A percentile compares a stretch with the other conserved stretches of the same genome.
Conservation (phyloP, 23 tunicate species). For the Corella eumyota region DNA sequence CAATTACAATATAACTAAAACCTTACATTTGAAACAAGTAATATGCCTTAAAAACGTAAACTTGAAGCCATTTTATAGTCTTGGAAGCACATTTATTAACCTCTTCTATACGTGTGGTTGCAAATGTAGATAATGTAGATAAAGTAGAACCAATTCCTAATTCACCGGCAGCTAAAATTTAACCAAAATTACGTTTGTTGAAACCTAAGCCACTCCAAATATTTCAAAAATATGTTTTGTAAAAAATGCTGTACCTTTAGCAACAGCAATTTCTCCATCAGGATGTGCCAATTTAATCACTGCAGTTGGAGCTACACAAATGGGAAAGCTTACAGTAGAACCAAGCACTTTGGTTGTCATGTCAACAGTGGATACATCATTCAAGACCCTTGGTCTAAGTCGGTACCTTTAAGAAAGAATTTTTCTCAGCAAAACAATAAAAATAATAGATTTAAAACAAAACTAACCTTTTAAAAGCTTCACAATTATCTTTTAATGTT, state of each 20-base stretch:
- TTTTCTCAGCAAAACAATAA: too few species aligned
- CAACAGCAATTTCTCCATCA: conserved; percentile 58
- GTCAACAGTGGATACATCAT: conserved; percentile 47
- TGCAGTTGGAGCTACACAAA: conserved; percentile 65
- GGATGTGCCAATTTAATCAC: conserved; percentile 60
- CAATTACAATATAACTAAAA: not conserved
- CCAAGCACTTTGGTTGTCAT: conserved; percentile 38
- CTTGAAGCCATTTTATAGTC: conserved; percentile 44
- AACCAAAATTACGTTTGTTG: too few species aligned
- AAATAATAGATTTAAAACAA: too few species aligned
- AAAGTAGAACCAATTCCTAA: conserved; percentile 35
- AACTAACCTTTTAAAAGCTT: too few species aligned
- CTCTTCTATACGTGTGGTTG: conserved; percentile 63
- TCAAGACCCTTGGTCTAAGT: conserved; percentile 41
- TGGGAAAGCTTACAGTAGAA: conserved; percentile 29
- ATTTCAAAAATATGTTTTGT: too few species aligned
- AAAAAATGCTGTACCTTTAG: conserved; percentile 49
- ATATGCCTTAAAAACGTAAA: conserved; percentile 53
- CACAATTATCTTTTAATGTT: too few species aligned
- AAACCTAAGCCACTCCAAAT: too few species aligned
- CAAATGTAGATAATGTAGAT: conserved; percentile 52
- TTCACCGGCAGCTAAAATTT: conserved; percentile 23
- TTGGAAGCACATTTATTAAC: conserved; percentile 8
- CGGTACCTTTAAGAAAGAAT: too few species aligned
- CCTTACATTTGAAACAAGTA: too few species aligned